Evolutionary conservation across 2,888 invertebrate species (phyloP), one percentile per base, ranked within the genome.

Genomic region (Emmelina monodactyla): DNA sequence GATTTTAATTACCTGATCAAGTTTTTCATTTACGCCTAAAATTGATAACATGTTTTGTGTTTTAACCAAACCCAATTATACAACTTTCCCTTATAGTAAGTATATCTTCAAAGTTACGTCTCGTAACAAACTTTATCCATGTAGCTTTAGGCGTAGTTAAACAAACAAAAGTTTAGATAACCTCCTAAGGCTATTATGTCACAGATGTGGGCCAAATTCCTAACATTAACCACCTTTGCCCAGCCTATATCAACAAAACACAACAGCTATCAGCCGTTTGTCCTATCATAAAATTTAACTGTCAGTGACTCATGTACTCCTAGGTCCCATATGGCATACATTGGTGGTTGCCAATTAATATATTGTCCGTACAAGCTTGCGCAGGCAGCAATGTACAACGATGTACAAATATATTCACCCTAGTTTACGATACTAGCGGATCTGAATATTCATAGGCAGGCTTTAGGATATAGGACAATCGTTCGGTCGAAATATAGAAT

Each of bases 311-410:
- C 34, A 41, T 34, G 29, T 22, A 9, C 16, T 9, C 14, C 16
- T 15, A 14, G 11, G 22, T 33, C 50, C 53, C 72, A 72, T 62
- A 64, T 73, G 73, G 50, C 57, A 58, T 57, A 58, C 55, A 68
- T 59, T 57, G 66, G 65, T 66, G 58, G 59, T 55, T 63, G 61
- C 62, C 68, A 56, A 72, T 66, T 73, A 69, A 75, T 76, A 73
- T 71, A 66, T 37, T 28, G 63, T 50, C 46, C 58, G 57, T 62
- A 61, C 62, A 56, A 62, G 68, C 64, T 58, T 62, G 65, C 69
- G 63, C 45, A 54, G 53, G 61, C 55, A 55, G 71, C 58, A 69
- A 62, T 73, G 69, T 66, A 73, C 63, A 58, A 58, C 25, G 11
- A 25, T n/a, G n/a, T n/a, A n/a, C n/a, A n/a, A n/a, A n/a, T n/a